Evolutionary conservation across 2,113 vertebrate species (phyloP).

Genomic region (Podilymbus podiceps): DNA sequence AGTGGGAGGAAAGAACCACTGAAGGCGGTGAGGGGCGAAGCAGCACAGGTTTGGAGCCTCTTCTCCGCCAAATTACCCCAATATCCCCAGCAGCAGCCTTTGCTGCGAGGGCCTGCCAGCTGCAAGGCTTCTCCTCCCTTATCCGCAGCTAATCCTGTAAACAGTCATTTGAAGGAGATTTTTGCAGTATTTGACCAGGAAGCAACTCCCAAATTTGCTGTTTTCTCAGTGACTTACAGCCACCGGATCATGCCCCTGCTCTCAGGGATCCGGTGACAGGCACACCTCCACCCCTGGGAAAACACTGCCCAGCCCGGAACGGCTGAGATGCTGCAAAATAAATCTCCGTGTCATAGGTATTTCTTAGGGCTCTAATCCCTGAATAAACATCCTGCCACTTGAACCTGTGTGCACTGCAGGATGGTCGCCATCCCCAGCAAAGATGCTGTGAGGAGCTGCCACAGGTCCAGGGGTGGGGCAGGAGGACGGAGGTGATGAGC

Average conservation of each 20-base stretch:
- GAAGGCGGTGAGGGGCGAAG: neutral
- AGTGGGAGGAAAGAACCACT: neutral
- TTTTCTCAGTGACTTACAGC: constrained; percentile 11
- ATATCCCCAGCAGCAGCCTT: neutral
- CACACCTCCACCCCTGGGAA: constrained; percentile 26
- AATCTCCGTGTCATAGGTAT: constrained; percentile 13
- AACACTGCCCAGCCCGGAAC: neutral
- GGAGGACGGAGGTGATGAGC: neutral
- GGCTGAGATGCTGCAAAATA: neutral
- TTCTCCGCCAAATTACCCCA: neutral
- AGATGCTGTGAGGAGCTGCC: neutral
- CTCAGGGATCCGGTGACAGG: neutral
- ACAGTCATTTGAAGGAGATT: neutral
- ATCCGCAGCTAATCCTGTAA: neutral
- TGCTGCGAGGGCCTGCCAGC: neutral
- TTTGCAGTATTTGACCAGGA: neutral
- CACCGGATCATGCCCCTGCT: neutral
- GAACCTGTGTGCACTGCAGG: neutral
- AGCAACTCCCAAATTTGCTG: neutral
- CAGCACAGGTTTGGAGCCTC: neutral
- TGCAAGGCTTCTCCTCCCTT: neutral
- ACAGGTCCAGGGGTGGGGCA: neutral
- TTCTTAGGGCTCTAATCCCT: constrained; percentile 65
- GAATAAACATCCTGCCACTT: constrained; percentile 65
- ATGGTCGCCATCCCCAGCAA: neutral